Percentiles rank a stretch among this genome's conserved stretches.
Evolutionary conservation across 2,113 vertebrate genomes (phyloP).

Genomic region (Columbina picui): DNA sequence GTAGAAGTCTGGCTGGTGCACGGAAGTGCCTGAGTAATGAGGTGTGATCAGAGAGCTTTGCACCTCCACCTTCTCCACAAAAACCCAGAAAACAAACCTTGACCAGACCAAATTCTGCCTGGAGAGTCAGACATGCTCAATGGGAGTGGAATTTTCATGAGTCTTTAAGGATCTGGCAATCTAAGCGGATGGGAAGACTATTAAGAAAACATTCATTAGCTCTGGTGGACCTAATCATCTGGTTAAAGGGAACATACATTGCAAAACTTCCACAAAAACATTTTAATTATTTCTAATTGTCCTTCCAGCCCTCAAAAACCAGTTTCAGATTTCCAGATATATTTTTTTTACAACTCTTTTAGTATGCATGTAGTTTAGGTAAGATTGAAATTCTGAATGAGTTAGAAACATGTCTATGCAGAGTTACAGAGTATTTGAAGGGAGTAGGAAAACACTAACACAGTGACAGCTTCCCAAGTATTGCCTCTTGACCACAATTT

Average conservation of each 20-base stretch:
- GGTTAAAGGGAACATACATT: neutral
- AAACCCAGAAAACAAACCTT: neutral
- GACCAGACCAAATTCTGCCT: neutral
- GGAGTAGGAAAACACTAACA: neutral
- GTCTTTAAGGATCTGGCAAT: neutral
- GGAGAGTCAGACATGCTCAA: neutral
- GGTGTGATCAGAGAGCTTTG: neutral
- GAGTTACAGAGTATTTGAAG: neutral
- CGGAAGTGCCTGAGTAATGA: neutral
- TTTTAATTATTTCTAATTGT: conserved; percentile 46
- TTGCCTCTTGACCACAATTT: neutral
- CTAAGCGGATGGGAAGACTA: neutral
- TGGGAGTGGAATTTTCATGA: neutral
- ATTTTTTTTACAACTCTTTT: neutral
- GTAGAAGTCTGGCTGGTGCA: neutral
- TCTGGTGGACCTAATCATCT: conserved; percentile 21
- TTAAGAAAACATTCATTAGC: conserved; percentile 42
- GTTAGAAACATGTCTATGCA: neutral
- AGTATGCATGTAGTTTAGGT: neutral
- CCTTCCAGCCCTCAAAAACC: conserved; percentile 39
- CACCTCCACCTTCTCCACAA: rapidly evolving
- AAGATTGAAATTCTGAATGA: neutral
- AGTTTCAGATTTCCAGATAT: neutral
- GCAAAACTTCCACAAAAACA: conserved; percentile 40
- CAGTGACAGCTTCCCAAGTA: neutral